Conservation (phyloP, 2,113 vertebrate genomes). For the Rhagologus leucostigma region DNA sequence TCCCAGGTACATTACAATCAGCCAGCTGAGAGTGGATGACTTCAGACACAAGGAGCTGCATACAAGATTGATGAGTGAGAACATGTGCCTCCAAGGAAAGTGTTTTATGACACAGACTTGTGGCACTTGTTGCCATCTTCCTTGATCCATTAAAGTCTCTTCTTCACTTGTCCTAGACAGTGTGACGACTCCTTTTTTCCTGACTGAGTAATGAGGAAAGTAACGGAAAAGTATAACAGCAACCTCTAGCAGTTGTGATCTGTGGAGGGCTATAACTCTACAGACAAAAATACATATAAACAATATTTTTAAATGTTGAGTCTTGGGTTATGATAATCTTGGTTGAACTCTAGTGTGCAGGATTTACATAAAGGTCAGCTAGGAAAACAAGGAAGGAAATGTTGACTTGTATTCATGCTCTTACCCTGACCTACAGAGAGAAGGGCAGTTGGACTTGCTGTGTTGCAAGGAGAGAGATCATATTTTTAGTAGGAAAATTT, state of each 20-base stretch:
- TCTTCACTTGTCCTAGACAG: neutral
- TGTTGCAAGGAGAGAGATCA: neutral
- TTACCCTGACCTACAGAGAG: neutral
- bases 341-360: neutral
- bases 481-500: neutral
- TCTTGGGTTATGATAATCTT: neutral
- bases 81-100: neutral
- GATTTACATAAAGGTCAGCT: neutral
- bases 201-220: neutral
- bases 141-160: neutral
- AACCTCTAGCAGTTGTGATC: neutral
- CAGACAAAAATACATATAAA: neutral
- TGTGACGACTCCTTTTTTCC: neutral
- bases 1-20: neutral
- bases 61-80: neutral
- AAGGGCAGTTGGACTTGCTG: neutral
- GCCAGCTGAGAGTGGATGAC: neutral
- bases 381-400: neutral
- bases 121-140: neutral
- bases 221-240: neutral
- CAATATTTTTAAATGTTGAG: neutral
- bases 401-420: neutral
- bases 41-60: neutral
- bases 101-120: accelerated
- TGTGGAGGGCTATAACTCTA: neutral